A percentile compares a stretch with the other conserved stretches of the same genome.
Evolutionary conservation across 2,113 vertebrate genomes (phyloP).

Genomic region (Carassius auratus): DNA sequence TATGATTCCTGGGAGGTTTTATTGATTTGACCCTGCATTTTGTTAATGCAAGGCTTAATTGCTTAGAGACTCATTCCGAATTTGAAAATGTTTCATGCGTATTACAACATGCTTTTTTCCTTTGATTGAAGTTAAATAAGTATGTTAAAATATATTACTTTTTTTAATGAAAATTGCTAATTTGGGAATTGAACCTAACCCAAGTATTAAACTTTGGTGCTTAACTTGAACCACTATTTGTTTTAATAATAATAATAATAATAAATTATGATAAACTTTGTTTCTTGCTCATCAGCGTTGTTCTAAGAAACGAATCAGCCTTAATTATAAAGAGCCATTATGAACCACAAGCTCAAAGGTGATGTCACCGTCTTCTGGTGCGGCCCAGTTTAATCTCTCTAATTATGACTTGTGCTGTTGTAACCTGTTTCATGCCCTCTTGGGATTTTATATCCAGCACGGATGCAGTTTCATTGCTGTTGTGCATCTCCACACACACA

Average conservation of each 20-base stretch:
- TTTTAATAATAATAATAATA: neutral
- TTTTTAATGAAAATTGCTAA: neutral
- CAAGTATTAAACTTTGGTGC: neutral
- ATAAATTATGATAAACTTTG: too few relatives aligned
- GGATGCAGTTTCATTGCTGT: slow-evolving; percentile 6
- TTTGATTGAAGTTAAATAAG: slow-evolving; percentile 24
- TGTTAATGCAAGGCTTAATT: slow-evolving; percentile 30
- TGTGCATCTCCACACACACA: slow-evolving; percentile 3
- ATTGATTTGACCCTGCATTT: slow-evolving; percentile 27
- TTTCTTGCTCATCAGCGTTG: neutral
- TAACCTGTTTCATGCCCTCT: slow-evolving; percentile 31
- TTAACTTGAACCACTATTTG: neutral
- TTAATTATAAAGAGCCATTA: slow-evolving; percentile 1
- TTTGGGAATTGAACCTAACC: neutral
- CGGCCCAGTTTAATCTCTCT: neutral
- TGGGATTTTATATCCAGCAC: slow-evolving; percentile 12
- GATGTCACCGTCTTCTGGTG: slow-evolving; percentile 44
- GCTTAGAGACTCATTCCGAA: slow-evolving; percentile 18
- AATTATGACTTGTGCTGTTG: slow-evolving; percentile 23
- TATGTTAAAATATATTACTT: neutral
- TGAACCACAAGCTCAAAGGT: slow-evolving; percentile 9
- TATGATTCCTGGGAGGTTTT: slow-evolving; percentile 29
- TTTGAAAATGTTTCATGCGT: neutral
- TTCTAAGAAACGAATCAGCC: neutral
- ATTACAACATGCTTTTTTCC: neutral